phyloP scores from a whole-genome alignment of 2,888 invertebrate species.

The Apoda limacodes region DNA sequence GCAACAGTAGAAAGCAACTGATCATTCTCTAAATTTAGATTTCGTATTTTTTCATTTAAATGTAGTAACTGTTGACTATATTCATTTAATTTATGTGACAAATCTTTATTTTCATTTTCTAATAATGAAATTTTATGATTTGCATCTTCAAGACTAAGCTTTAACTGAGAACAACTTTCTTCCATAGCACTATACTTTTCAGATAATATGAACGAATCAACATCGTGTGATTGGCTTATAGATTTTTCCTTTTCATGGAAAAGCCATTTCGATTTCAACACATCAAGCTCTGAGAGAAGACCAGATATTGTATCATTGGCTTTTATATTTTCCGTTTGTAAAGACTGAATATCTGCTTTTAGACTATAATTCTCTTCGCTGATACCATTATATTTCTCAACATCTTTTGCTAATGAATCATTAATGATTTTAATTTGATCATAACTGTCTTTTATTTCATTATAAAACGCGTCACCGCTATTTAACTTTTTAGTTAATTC shows the following conservation, averaged over 20 bases:
- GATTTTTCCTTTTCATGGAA: conserved; percentile 24
- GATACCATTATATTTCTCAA: conserved; percentile 25
- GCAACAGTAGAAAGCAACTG: conserved; percentile 53
- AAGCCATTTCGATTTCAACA: conserved; percentile 22
- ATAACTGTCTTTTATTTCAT: conserved; percentile 25
- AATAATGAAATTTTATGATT: conserved; percentile 44
- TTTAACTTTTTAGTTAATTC: conserved; percentile 26
- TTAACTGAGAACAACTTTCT: conserved; percentile 34
- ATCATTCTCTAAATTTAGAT: conserved; percentile 55
- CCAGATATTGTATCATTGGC: conserved; percentile 24
- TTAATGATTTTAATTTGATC: conserved; percentile 26
- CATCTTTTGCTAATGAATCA: not conserved
- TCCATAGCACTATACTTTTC: conserved; percentile 34
- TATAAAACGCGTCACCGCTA: conserved; percentile 24
- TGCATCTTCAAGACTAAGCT: conserved; percentile 39
- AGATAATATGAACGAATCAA: conserved; percentile 23
- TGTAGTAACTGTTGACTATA: conserved; percentile 36
- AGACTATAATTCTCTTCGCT: conserved; percentile 24
- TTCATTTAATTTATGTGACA: conserved; percentile 24
- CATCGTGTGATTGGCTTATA: conserved; percentile 17
- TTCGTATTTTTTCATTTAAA: conserved; percentile 37
- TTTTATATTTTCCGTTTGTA: conserved; percentile 27
- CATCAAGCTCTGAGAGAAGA: conserved; percentile 31
- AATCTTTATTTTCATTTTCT: conserved; percentile 29
- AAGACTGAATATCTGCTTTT: conserved; percentile 25